Base-by-base conservation (phyloP, 2,113 vertebrate species). In the Potamarius usumacintae region DNA sequence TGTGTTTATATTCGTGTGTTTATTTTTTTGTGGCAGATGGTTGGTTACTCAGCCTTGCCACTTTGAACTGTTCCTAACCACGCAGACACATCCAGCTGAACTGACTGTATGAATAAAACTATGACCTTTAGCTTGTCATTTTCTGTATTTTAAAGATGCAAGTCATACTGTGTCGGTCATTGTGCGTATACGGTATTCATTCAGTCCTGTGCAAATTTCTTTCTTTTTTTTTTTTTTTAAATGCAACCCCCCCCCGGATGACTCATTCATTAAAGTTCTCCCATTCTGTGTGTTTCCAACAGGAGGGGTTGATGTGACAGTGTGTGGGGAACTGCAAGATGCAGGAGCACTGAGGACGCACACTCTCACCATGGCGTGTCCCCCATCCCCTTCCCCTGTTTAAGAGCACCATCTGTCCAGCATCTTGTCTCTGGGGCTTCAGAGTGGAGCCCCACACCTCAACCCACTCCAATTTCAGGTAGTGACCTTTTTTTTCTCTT, bases 391-490 rank as follows among this genome's bases (percentile, higher is more conserved):
- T 50, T 71, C 50, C 86, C 87, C 86, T 81, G 69, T 88, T 79
- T 89, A 83, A 86, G 80, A 83, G 71, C 80, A 60, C 69, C 25
- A 12, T 83, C 80, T 34, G 7, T 53, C 80, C 50, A 57, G 14
- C 60, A 58, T 48, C 62, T 71, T 8, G 52, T 34, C 72, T 22
- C 82, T 30, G 82, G 87, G 87, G 87, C 82, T 88, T 77, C 87
- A 79, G 27, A 58, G 82, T 88, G 82, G 87, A 78, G 87, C 74
- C 84, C 65, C 88, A 67, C 67, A 52, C 81, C 58, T 60, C n/a
- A 78, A 69, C 80, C 60, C 89, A 85, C 88, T 79, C 78, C 78
- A 87, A n/a, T 76, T 34, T 53, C 60, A 85, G 85, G 89, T 90
- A 86, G 69, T 85, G n/a, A 58, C 52, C 52, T 84, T 84, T 84